Evolutionary conservation across 2,797 vertebrate genomes (phyloP).

Genomic region (Coracias cyanogaster): DNA sequence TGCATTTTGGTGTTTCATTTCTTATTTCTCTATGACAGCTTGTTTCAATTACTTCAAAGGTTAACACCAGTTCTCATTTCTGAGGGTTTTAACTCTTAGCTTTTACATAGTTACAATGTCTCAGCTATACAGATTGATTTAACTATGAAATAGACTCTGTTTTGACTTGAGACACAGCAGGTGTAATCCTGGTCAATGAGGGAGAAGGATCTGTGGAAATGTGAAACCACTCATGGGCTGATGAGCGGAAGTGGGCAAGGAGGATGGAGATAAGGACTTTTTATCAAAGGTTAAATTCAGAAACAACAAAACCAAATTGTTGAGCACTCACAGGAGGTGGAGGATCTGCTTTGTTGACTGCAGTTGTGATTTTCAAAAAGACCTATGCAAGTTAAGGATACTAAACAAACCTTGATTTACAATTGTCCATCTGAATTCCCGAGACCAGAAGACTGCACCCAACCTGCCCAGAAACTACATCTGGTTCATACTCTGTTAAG

Average conservation of each 20-base stretch:
- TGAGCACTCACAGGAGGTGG: background rate
- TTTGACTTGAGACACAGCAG: background rate
- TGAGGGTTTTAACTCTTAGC: background rate
- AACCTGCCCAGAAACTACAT: background rate
- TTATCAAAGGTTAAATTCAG: background rate
- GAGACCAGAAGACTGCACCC: background rate
- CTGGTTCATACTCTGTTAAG: background rate
- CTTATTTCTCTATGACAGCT: background rate
- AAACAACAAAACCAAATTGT: constrained; percentile 14
- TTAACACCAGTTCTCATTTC: background rate
- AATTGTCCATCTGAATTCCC: background rate
- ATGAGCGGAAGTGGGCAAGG: background rate
- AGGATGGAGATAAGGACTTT: background rate
- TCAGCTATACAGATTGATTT: background rate
- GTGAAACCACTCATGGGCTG: constrained; percentile 15
- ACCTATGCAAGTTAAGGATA: background rate
- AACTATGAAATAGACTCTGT: background rate
- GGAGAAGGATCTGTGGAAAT: background rate
- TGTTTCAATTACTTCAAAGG: background rate
- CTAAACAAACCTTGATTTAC: background rate
- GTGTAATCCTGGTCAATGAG: background rate
- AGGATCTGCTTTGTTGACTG: background rate
- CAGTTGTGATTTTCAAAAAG: background rate
- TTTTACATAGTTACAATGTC: background rate
- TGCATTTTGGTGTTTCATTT: background rate